Evolutionary conservation across 2,113 vertebrate species (phyloP).

Genomic region (Furnarius figulus): DNA sequence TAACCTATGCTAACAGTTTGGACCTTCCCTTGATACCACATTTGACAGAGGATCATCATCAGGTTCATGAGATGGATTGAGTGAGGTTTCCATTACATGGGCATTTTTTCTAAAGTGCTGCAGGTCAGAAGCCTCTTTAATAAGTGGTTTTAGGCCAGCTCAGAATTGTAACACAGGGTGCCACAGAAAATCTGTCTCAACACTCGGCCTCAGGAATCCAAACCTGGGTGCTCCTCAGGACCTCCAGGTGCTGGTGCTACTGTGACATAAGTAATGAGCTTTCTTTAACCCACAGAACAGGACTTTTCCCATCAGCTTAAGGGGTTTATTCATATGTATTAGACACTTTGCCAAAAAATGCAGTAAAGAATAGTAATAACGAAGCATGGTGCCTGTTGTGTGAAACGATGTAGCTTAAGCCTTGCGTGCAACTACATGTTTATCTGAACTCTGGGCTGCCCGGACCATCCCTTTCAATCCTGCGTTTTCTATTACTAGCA

Average conservation of each 20-base stretch:
- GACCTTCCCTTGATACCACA: neutral
- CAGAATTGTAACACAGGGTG: neutral
- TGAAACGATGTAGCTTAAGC: neutral
- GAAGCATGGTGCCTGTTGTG: neutral
- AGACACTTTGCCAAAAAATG: neutral
- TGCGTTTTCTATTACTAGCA: neutral
- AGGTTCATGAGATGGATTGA: accelerated
- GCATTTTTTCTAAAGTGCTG: neutral
- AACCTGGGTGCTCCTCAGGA: neutral
- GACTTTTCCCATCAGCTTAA: neutral
- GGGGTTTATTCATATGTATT: neutral
- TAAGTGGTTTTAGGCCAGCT: neutral
- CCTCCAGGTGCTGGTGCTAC: neutral
- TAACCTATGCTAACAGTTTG: neutral
- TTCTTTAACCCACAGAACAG: neutral
- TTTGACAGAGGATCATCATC: neutral
- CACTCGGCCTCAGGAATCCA: neutral
- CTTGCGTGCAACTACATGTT: neutral
- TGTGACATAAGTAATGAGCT: neutral
- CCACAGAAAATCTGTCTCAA: neutral
- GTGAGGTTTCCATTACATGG: neutral
- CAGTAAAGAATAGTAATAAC: neutral
- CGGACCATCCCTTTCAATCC: neutral
- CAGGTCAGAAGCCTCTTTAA: neutral
- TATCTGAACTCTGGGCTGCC: neutral